Conservation (phyloP, 2,888 invertebrate genomes). For the Allygus modestus region DNA sequence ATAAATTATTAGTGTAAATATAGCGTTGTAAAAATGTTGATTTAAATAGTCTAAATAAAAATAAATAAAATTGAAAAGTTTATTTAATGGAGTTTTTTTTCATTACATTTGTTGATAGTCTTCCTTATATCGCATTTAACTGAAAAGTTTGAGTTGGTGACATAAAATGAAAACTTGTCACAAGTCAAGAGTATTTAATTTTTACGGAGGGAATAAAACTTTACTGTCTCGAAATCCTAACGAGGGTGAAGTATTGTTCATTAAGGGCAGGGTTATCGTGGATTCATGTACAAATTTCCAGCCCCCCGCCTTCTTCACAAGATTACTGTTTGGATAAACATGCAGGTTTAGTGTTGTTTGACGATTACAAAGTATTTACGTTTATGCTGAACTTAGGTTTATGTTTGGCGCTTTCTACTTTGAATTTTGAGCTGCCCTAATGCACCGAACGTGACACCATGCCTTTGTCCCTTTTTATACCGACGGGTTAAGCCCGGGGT, state of each 20-base stretch:
- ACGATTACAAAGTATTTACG: not conserved
- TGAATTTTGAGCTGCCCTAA: not conserved
- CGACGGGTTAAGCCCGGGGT: too few species aligned
- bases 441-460: not conserved
- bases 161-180: too few species aligned
- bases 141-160: too few species aligned
- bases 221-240: not conserved
- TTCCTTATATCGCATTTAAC: too few species aligned
- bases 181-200: not conserved
- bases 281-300: constrained; percentile 1
- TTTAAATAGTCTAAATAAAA: too few species aligned
- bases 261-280: not conserved
- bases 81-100: too few species aligned
- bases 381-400: not conserved
- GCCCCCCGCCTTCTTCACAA: not conserved
- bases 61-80: too few species aligned
- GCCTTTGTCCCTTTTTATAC: not conserved
- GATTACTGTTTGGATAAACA: constrained; percentile 5
- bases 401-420: not conserved
- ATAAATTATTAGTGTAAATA: too few species aligned
- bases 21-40: too few species aligned
- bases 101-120: too few species aligned
- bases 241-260: not conserved
- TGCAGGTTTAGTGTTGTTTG: constrained; percentile 2
- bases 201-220: not conserved